Percentiles rank a stretch among this genome's conserved stretches.
Evolutionary conservation across 2,888 invertebrate species (phyloP).

Genomic region (Saturnia pavonia): DNA sequence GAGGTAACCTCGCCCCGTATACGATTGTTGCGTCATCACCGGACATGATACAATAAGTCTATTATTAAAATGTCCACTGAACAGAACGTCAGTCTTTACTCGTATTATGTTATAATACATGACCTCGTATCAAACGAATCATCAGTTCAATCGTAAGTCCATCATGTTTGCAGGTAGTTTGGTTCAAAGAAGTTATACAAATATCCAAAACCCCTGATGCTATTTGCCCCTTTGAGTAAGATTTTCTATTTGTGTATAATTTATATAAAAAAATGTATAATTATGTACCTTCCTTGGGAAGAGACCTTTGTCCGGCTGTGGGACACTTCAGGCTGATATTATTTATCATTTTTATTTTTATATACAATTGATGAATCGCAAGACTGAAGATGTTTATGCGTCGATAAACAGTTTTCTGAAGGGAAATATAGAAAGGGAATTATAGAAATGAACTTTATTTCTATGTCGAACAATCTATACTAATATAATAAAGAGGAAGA

Average conservation of each 20-base stretch:
- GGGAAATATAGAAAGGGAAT: too few species aligned
- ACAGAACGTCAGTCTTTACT: constrained; percentile 40
- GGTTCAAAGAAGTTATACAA: not conserved
- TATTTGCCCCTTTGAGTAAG: not conserved
- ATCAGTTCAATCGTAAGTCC: constrained; percentile 38
- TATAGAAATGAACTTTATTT: too few species aligned
- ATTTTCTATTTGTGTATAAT: not conserved
- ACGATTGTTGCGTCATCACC: constrained; percentile 42
- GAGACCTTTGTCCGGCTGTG: too few species aligned
- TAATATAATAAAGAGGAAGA: too few species aligned
- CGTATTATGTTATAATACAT: constrained; percentile 40
- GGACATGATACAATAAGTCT: constrained; percentile 48
- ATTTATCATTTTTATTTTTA: too few species aligned
- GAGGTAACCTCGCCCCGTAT: constrained; percentile 41
- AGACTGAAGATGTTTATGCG: too few species aligned
- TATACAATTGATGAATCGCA: too few species aligned
- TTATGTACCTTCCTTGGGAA: too few species aligned
- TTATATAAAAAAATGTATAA: too few species aligned
- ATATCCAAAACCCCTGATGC: not conserved
- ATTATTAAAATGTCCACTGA: constrained; percentile 46
- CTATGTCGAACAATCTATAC: too few species aligned
- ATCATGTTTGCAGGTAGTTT: constrained; percentile 17
- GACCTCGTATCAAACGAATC: constrained; percentile 54
- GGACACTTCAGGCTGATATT: too few species aligned
- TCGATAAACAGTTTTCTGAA: too few species aligned